Conservation (phyloP, 2,113 vertebrate genomes). For the Cynocephalus volans region DNA sequence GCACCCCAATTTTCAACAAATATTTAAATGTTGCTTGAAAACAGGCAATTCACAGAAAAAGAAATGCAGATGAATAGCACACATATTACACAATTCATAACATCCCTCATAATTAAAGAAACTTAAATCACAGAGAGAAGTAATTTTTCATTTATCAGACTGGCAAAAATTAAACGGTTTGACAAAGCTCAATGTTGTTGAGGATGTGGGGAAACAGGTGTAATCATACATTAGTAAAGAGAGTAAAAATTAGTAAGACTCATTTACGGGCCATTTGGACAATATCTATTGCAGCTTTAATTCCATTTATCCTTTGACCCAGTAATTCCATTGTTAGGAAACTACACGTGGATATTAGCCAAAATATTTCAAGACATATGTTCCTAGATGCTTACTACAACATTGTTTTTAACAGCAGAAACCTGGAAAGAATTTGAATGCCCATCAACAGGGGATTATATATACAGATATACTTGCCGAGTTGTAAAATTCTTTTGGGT, state of each 20-base stretch:
- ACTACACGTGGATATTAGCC: background rate
- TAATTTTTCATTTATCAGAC: background rate
- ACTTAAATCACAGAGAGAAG: background rate
- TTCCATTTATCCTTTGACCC: background rate
- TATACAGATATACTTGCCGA: background rate
- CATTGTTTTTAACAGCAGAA: constrained; percentile 23
- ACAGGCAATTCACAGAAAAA: background rate
- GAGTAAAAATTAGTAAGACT: background rate
- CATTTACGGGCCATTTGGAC: background rate
- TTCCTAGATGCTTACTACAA: background rate
- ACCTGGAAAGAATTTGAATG: background rate
- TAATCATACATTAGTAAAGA: background rate
- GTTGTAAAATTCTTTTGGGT: background rate
- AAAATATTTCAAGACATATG: background rate
- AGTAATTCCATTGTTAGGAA: constrained; percentile 37
- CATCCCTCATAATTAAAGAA: background rate
- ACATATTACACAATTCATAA: background rate
- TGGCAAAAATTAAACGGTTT: background rate
- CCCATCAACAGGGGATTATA: background rate
- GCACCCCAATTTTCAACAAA: background rate
- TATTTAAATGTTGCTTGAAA: background rate
- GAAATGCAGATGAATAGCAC: background rate
- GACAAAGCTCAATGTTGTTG: background rate
- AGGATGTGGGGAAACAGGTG: background rate
- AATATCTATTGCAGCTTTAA: background rate